These are phyloP conservation scores for Delichon dasypus DNA, from an alignment of 2,797 vertebrate species.

Conservation along the genomic window DNA sequence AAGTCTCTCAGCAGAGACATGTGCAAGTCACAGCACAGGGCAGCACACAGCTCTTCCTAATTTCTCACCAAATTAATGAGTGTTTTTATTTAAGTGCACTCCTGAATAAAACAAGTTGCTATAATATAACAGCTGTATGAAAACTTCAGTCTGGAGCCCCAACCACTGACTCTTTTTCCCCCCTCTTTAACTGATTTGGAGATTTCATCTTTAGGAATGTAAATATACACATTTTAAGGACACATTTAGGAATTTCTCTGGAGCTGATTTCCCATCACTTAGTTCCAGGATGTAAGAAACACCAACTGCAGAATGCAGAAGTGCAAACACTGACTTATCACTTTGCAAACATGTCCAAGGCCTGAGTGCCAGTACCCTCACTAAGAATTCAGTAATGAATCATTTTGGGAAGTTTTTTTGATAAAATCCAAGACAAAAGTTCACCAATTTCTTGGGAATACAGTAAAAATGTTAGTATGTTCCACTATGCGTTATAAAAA, in stretches of 20 bases:
- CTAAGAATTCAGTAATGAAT: neutral
- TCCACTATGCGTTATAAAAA: neutral
- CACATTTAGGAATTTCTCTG: neutral
- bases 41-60: neutral
- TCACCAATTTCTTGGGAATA: neutral
- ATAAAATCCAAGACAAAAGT: neutral
- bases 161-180: neutral
- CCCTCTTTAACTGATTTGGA: neutral
- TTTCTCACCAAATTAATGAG: neutral
- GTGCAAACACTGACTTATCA: neutral
- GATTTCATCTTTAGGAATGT: neutral
- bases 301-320: rapidly evolving
- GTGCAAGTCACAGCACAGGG: neutral
- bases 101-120: neutral
- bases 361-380: neutral
- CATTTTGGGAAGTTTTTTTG: rapidly evolving
- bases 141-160: neutral
- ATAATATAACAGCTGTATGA: rapidly evolving
- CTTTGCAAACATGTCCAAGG: neutral
- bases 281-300: neutral
- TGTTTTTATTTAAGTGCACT: neutral
- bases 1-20: neutral
- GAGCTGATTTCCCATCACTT: neutral
- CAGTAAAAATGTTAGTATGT: rapidly evolving
- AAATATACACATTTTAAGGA: neutral